These are phyloP conservation scores for Acanthoscelides obtectus DNA, from an alignment of 2,888 invertebrate genomes.

Conservation along the genomic window DNA sequence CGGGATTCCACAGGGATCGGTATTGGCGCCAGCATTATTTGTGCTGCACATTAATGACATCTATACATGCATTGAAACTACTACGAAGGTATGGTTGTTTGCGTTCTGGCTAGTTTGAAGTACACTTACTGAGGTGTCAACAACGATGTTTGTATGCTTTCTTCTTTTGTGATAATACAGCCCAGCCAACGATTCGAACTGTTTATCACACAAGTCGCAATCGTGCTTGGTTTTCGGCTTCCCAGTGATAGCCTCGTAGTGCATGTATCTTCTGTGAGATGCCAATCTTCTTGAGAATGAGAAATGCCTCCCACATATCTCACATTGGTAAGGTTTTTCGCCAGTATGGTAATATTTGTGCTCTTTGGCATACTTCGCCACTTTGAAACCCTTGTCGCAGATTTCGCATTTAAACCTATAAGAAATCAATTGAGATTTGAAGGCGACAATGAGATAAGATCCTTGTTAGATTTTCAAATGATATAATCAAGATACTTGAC, in stretches of 20 bases:
- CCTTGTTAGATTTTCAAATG: no score
- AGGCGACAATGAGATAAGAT: no score
- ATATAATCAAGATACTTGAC: no score
- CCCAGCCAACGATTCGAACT: constrained; percentile 38
- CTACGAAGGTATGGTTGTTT: no score
- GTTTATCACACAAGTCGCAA: constrained; percentile 42
- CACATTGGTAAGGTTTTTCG: constrained; percentile 38
- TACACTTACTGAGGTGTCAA: constrained; percentile 42
- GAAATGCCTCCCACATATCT: constrained; percentile 48
- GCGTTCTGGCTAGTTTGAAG: no score
- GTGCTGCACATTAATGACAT: no score
- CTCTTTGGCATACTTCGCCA: constrained; percentile 51
- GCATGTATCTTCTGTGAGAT: constrained; percentile 49
- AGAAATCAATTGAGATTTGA: no score
- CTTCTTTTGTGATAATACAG: constrained; percentile 34
- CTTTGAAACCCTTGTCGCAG: constrained; percentile 32
- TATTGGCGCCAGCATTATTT: no score
- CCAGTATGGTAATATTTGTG: constrained; percentile 51
- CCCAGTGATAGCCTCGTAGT: constrained; percentile 45
- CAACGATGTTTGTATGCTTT: constrained; percentile 37
- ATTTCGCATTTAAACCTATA: constrained; percentile 30
- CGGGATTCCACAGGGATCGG: no score
- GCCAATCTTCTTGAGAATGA: constrained; percentile 51
- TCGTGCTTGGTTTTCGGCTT: constrained; percentile 40
- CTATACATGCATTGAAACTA: no score